A percentile compares a stretch with the other conserved stretches of the same genome.
Conservation (phyloP, 2,888 invertebrate species). For the Macrosiphum euphorbiae region DNA sequence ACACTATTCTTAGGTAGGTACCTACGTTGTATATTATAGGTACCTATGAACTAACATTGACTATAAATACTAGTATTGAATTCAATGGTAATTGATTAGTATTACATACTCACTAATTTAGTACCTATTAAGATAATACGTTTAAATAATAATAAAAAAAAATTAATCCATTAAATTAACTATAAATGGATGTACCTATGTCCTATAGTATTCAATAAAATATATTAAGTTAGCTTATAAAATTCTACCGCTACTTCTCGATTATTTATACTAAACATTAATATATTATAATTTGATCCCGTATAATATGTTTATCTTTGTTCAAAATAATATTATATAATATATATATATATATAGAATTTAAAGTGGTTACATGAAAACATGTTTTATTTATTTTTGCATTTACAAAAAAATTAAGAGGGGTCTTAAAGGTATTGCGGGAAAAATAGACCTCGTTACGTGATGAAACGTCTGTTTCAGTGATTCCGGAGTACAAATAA, state of each 20-base stretch:
- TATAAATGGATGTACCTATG: neutral
- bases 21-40: neutral
- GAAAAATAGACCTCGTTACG: constrained; percentile 54
- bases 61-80: neutral
- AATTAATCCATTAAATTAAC: neutral
- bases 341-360: neutral
- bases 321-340: neutral
- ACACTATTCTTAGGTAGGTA: neutral
- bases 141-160: neutral
- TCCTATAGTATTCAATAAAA: too few relatives aligned
- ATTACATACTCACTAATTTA: neutral
- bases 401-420: constrained; percentile 35
- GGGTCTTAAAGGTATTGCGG: neutral
- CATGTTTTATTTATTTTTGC: constrained; percentile 37
- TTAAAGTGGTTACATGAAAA: neutral
- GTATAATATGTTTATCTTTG: neutral
- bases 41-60: neutral
- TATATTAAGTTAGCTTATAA: neutral
- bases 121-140: neutral
- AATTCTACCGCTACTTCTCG: neutral
- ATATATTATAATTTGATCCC: too few relatives aligned
- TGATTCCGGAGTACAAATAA: constrained; percentile 45
- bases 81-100: neutral
- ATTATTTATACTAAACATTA: neutral
- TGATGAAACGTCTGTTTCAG: constrained; percentile 52